Evolutionary conservation across 2,113 vertebrate species (phyloP).

Genomic region (Eulemur rufifrons): DNA sequence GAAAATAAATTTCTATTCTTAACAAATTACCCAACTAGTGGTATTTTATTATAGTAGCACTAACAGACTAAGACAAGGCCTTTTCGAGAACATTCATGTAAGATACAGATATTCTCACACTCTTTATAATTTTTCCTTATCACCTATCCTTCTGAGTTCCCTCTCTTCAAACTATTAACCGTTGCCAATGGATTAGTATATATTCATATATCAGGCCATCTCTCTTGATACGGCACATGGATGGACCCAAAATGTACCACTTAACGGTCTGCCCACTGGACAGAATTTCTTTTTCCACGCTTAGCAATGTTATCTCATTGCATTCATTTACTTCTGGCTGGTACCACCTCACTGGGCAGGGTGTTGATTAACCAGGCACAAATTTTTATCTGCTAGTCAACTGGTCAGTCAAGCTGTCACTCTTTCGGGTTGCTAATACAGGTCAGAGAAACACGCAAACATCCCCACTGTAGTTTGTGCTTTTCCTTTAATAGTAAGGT

Average conservation of each 20-base stretch:
- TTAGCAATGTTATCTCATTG: not conserved
- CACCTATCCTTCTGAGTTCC: not conserved
- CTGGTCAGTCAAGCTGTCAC: not conserved
- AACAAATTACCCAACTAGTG: too few relatives aligned
- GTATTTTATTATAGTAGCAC: not conserved
- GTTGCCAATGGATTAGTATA: not conserved
- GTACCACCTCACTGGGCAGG: not conserved
- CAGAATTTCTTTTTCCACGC: not conserved
- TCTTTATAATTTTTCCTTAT: not conserved
- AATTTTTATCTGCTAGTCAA: not conserved
- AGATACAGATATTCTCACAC: not conserved
- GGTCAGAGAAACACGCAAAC: not conserved
- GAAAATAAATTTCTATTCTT: not conserved
- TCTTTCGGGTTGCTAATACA: not conserved
- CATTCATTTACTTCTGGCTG: not conserved
- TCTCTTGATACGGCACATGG: not conserved
- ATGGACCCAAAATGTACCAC: not conserved
- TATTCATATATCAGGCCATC: not conserved
- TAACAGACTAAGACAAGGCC: not conserved
- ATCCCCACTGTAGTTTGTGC: not conserved
- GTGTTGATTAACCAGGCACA: not conserved
- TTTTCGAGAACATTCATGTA: not conserved
- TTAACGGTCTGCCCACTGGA: not conserved
- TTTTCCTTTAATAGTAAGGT: not conserved
- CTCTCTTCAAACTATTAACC: not conserved